phyloP scores from a whole-genome alignment of 2,797 vertebrate genomes.

The Prunella strophiata region DNA sequence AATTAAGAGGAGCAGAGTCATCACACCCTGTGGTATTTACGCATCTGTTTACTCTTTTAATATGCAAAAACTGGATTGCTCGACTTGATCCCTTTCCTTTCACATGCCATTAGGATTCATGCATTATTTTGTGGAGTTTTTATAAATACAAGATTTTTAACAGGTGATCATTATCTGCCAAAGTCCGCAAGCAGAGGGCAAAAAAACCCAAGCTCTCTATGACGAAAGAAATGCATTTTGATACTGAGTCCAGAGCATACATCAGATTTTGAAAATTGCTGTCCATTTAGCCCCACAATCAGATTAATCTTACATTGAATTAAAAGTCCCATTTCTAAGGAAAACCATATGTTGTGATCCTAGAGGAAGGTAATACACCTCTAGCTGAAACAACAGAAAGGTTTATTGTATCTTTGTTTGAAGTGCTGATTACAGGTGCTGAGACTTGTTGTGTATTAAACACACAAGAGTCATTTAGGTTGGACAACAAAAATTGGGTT shows the following conservation, averaged over 20 bases:
- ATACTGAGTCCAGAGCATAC: background rate
- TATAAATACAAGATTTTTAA: background rate
- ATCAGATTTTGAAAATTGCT: background rate
- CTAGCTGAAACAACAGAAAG: background rate
- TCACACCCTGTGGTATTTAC: background rate
- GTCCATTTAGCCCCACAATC: background rate
- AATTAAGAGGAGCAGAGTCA: background rate
- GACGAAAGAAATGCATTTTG: background rate
- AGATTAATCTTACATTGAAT: background rate
- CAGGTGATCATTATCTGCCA: background rate
- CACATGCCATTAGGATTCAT: background rate
- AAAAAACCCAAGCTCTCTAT: background rate
- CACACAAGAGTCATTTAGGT: background rate
- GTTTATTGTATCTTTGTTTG: background rate
- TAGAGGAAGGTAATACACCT: background rate
- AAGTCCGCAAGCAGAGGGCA: accelerated
- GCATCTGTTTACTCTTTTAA: background rate
- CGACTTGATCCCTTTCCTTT: background rate
- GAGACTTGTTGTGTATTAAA: background rate
- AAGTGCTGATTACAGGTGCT: background rate
- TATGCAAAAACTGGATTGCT: background rate
- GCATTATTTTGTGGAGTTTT: background rate
- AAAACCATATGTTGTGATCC: background rate
- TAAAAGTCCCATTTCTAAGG: background rate
- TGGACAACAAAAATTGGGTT: background rate